Evolutionary conservation across 2,888 invertebrate species (phyloP).

Genomic region (Meloe dianella): DNA sequence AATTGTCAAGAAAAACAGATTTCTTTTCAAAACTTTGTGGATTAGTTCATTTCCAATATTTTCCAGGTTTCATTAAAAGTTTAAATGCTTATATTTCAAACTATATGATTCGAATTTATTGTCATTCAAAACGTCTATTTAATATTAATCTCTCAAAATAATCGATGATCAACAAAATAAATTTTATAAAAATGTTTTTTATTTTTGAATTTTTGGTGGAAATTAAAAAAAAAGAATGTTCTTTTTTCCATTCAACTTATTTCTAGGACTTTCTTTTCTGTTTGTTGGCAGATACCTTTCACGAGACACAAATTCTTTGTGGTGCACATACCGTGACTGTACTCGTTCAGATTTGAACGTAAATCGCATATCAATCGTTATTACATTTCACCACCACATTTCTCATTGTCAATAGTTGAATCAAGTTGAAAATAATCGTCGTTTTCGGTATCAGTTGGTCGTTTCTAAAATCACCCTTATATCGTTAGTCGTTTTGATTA

Average conservation of each 20-base stretch:
- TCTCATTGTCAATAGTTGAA: not conserved
- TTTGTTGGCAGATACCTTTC: not conserved
- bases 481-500: slow-evolving; percentile 15
- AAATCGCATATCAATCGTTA: slow-evolving; percentile 3
- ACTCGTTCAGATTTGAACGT: not conserved
- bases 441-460: not conserved
- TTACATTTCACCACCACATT: not conserved
- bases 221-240: too few species aligned
- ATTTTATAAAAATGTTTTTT: not conserved
- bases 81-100: slow-evolving; percentile 5
- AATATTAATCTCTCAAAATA: not conserved
- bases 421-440: slow-evolving; percentile 2
- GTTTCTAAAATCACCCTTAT: not conserved
- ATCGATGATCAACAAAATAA: not conserved
- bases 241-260: not conserved
- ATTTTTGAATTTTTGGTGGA: not conserved
- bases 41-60: slow-evolving; percentile 8
- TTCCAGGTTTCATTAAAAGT: slow-evolving; percentile 7
- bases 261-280: not conserved
- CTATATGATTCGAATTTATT: not conserved
- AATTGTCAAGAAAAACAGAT: slow-evolving; percentile 6
- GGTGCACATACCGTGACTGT: not conserved
- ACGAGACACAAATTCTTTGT: too few species aligned
- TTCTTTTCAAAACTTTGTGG: slow-evolving; percentile 3
- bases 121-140: not conserved